A percentile compares a stretch with the other conserved stretches of the same genome.
Conservation (phyloP, 2,113 vertebrate genomes). For the Murina feae region DNA sequence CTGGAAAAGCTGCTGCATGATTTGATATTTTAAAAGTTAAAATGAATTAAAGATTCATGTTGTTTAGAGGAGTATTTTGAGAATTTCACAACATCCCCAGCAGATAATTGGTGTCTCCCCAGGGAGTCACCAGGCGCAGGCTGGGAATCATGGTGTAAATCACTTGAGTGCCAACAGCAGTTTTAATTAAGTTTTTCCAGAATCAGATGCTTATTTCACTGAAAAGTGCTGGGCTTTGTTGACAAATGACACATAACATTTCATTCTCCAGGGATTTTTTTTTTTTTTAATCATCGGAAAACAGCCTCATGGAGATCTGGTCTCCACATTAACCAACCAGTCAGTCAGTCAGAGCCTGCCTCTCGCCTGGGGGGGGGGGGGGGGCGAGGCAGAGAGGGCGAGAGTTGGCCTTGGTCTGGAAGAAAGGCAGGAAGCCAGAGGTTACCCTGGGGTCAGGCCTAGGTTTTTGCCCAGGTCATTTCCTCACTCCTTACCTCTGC, state of each 20-base stretch:
- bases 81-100: slow-evolving; percentile 59
- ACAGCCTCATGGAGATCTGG: background rate
- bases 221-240: slow-evolving; percentile 57
- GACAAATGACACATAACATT: slow-evolving; percentile 66
- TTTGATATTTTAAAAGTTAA: slow-evolving; percentile 19
- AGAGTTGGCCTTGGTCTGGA: background rate
- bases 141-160: slow-evolving; percentile 49
- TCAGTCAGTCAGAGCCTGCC: background rate
- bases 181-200: slow-evolving; percentile 71
- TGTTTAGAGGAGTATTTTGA: slow-evolving; percentile 62
- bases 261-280: slow-evolving; percentile 40
- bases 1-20: background rate
- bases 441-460: background rate
- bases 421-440: background rate
- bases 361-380: accelerated
- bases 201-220: slow-evolving; percentile 69
- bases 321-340: slow-evolving; percentile 22
- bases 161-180: slow-evolving; percentile 56
- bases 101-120: slow-evolving; percentile 71
- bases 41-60: slow-evolving; percentile 65
- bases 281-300: slow-evolving; percentile 12
- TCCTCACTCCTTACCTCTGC: background rate
- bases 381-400: background rate
- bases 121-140: slow-evolving; percentile 12
- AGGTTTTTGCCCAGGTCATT: background rate